These are phyloP conservation scores for Venustaconcha ellipsiformis DNA, from an alignment of 1,140 invertebrate genomes.

Conservation along the genomic window DNA sequence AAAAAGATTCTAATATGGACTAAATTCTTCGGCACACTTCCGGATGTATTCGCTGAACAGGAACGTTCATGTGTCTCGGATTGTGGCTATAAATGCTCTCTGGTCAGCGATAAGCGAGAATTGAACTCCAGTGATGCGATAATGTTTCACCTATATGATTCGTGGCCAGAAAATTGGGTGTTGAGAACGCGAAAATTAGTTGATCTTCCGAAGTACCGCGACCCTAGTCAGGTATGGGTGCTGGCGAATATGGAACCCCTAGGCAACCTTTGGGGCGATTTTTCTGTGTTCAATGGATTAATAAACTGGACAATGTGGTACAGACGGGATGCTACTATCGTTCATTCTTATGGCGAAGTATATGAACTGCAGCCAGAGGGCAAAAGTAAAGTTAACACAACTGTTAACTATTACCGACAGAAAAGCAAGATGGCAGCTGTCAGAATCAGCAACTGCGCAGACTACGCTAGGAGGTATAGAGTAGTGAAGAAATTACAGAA, in stretches of 20 bases:
- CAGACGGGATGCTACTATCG: constrained; percentile 47
- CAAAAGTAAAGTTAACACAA: constrained; percentile 1
- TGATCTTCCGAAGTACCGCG: constrained; percentile 34
- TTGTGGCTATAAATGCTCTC: constrained; percentile 4
- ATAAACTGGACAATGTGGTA: constrained; percentile 61
- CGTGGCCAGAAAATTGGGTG: constrained; percentile 23
- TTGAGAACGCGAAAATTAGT: constrained; percentile 17
- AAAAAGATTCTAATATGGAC: no score
- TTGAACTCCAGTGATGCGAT: constrained; percentile 50
- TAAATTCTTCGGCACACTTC: no score
- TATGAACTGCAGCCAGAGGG: constrained; percentile 22
- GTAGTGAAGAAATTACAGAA: constrained; percentile 72
- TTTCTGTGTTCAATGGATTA: constrained; percentile 24
- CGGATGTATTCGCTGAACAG: no score
- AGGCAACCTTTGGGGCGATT: constrained; percentile 35
- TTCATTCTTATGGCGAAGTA: constrained; percentile 39
- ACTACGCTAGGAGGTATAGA: constrained; percentile 71
- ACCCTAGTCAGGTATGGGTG: constrained; percentile 48
- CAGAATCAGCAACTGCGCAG: constrained; percentile 77
- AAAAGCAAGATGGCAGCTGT: constrained; percentile 70
- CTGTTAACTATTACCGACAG: constrained; percentile 19
- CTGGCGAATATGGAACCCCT: constrained; percentile 51
- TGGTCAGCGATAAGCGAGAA: constrained; percentile 51
- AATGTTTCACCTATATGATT: constrained; percentile 50
- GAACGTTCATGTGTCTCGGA: no score